Base-by-base conservation (phyloP, 1,140 invertebrate genomes). In the Aleiodes sp. region DNA sequence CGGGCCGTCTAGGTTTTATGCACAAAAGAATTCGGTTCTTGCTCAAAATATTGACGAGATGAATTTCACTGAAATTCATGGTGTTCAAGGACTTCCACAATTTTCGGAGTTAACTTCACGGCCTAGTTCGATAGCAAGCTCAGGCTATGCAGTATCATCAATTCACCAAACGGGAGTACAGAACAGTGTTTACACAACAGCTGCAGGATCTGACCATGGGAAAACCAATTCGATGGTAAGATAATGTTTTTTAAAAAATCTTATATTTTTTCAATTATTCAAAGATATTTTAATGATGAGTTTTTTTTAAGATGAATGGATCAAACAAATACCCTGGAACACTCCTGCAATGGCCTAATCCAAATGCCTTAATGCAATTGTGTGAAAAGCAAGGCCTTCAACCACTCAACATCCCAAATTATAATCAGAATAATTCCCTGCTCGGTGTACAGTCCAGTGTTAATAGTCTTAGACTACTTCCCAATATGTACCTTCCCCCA, bases 321-420 rank as follows among this genome's bases (percentile, higher is more conserved):
- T 72, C 77, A 4, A 81, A 72, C 19, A 84, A 85, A 66, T 85
- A 84, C 66, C 68, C 81, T 37, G 78, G 75, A 65, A 76, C 80
- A 43, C 71, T 85, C 74, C 68, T 84, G 9, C 76, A 75, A 2
- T 86, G 82, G 83, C 77, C 82, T 3, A 82, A 84, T 70, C 73
- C 82, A 1, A 85, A 80, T 70, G 73, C 79, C 6, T 61, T 85
- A 56, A 80, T 84, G 75, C 83, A 84, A 63, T 62, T 85, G 0
- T 84, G 83, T 37, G 84, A 84, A 19, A 84, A 84, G 39, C 82
- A 83, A 31, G 76, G 78, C 61, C 75, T 85, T 26, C 83, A 84
- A 64, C 59, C 82, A 19, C 79, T 85, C 28, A 86, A 84, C 76
- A 83, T 85, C 80, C 84, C 84, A 24, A 85, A 76, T 75, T 86